Evolutionary conservation across 2,888 invertebrate species (phyloP), one percentile per base, ranked within the genome.

Genomic region (Ischnus inquisitorius): DNA sequence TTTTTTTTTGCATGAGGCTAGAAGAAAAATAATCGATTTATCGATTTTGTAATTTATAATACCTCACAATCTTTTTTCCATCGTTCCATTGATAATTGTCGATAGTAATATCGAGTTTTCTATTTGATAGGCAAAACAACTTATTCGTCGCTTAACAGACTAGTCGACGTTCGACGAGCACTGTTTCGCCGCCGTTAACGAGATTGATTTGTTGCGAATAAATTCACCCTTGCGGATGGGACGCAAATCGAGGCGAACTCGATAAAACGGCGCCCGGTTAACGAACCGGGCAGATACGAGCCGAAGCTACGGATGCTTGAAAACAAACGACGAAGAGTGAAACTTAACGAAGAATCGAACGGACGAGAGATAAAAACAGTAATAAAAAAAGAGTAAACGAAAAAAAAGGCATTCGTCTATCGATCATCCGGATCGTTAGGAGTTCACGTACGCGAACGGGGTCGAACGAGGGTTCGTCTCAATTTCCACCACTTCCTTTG

Each of bases 371-470:
- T 76, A 28, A 57, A 64, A 64, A 34, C 34, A 64, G 19, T 14
- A 41, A 41, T 41, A 60, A 41, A 60, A 60, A 72, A 72, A 60
- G 54, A 74, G 62, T 34, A 46, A 65, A 14, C 43, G 28, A 68
- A 74, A 51, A 74, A 69, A 69, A 34, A 74, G 28, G 19, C 43
- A 60, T 74, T 82, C 39, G 67, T 78, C 41, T 68, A 78, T 82
- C 72, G 78, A 82, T 82, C 82, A 78, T 16, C 22, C 16, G 57
- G 62, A 74, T 82, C 74, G 68, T 82, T 82, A 82, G 71, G 51
- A 78, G 82, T 62, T 74, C 78, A 51, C 54, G 81, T 77, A 71
- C 57, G 51, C 16, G 68, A 80, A 41, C 39, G 62, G 39, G 72
- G 39, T 60, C 71, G 76, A 65, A 71, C 51, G 39, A 78, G 72